A percentile compares a stretch with the other conserved stretches of the same genome.
These are phyloP conservation scores for Meiosimyza decipiens DNA, from an alignment of 2,888 invertebrate genomes.

Conservation along the genomic window DNA sequence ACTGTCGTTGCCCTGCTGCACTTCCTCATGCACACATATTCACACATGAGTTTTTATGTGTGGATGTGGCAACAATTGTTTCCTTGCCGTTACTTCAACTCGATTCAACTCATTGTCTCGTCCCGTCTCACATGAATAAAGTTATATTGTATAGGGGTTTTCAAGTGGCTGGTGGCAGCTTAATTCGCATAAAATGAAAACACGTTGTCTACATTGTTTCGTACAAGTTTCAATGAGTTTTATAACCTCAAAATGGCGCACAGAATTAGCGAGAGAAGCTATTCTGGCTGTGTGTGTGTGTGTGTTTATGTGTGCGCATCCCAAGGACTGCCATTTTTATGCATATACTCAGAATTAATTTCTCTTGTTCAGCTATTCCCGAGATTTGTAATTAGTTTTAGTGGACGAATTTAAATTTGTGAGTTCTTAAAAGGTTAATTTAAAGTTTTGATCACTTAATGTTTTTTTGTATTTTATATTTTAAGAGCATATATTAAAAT, in stretches of 20 bases:
- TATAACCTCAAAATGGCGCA: slow-evolving; percentile 33
- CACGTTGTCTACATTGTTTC: slow-evolving; percentile 65
- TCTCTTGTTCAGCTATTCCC: not conserved
- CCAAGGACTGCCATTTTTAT: slow-evolving; percentile 7
- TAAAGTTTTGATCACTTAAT: too few species aligned
- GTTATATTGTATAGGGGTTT: slow-evolving; percentile 14
- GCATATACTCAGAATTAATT: not conserved
- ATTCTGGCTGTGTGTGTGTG: slow-evolving; percentile 17
- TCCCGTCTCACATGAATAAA: slow-evolving; percentile 10
- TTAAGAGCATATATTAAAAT: too few species aligned
- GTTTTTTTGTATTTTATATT: too few species aligned
- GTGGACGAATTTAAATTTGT: too few species aligned
- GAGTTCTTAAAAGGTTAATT: too few species aligned
- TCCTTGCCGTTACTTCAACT: slow-evolving; percentile 14
- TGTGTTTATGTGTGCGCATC: too few species aligned
- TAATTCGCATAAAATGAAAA: slow-evolving; percentile 66
- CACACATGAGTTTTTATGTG: too few species aligned
- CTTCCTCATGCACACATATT: too few species aligned
- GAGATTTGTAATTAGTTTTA: slow-evolving; percentile 7
- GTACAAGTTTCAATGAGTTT: slow-evolving; percentile 58
- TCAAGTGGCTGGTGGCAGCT: slow-evolving; percentile 55
- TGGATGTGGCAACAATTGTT: slow-evolving; percentile 30
- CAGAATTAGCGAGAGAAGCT: slow-evolving; percentile 26
- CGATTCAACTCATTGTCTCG: too few species aligned
- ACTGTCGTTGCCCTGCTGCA: too few species aligned